A percentile compares a stretch with the other conserved stretches of the same genome.
Conservation (phyloP, 2,888 invertebrate genomes). For the Dryocosmus kuriphilus region DNA sequence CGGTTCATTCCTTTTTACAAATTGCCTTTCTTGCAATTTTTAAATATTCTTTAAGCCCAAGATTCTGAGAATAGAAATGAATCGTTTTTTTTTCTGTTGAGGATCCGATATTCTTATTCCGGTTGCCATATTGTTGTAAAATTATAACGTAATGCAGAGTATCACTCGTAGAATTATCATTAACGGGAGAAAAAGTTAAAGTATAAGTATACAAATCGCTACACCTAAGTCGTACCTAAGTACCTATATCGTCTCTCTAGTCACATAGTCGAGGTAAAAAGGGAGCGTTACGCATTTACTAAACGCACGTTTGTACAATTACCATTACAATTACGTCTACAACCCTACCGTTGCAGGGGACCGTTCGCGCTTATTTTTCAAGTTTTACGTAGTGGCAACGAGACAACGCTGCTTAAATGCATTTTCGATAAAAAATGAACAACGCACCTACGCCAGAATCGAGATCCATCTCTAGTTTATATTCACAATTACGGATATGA, state of each 20-base stretch:
- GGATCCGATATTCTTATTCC: constrained; percentile 45
- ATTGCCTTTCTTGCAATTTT: neutral
- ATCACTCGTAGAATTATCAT: constrained; percentile 53
- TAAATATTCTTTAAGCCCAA: neutral
- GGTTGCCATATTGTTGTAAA: constrained; percentile 57
- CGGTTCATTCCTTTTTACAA: neutral
- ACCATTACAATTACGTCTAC: constrained; percentile 6
- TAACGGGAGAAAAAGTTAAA: constrained; percentile 43
- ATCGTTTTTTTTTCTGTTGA: constrained; percentile 8
- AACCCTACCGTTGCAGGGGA: constrained; percentile 26
- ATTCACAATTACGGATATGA: constrained; percentile 20
- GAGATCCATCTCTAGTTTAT: constrained; percentile 12
- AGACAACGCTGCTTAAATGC: constrained; percentile 36
- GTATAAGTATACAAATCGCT: constrained; percentile 63
- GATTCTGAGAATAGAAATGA: neutral
- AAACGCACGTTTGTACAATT: constrained; percentile 7
- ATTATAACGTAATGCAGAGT: constrained; percentile 47
- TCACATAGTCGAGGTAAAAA: constrained; percentile 67
- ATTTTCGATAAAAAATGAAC: constrained; percentile 27
- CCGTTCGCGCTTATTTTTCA: constrained; percentile 23
- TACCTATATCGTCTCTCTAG: constrained; percentile 75
- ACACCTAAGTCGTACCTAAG: constrained; percentile 71
- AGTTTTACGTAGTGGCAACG: constrained; percentile 30
- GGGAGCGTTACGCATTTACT: constrained; percentile 42
- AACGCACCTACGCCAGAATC: constrained; percentile 15